Evolutionary conservation across 23 tunicate species (phyloP).

Genomic region (Ciona savignyi): DNA sequence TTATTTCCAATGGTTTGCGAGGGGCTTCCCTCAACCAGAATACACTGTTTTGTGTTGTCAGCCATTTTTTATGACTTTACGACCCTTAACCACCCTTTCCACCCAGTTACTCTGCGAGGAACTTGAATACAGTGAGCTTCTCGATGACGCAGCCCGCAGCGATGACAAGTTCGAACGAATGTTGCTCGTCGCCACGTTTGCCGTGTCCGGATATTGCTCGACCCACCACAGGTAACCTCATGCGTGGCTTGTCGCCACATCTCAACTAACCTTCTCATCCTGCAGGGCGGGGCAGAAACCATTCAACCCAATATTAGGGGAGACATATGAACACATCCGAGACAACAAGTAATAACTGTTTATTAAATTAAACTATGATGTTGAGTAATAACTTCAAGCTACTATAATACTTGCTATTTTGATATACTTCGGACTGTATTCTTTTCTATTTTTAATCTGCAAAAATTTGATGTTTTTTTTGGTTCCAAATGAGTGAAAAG

Average conservation of each 20-base stretch:
- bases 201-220: constrained; percentile 71
- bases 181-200: constrained; percentile 85
- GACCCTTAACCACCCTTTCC: no score
- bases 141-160: constrained; percentile 65
- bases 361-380: no score
- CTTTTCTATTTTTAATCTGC: no score
- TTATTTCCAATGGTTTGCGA: no score
- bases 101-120: constrained; percentile 76
- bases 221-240: constrained; percentile 54
- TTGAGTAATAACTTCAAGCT: no score
- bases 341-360: constrained; percentile 62
- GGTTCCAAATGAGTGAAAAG: background rate
- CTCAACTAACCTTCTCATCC: no score
- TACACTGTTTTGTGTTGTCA: no score
- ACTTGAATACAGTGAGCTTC: constrained; percentile 67
- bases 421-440: no score
- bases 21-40: no score
- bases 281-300: constrained; percentile 96
- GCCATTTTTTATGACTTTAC: no score
- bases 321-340: constrained; percentile 84
- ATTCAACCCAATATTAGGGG: constrained; percentile 91
- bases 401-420: no score
- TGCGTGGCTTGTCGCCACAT: no score
- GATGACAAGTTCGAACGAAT: constrained; percentile 65
- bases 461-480: constrained; percentile 12